Evolutionary conservation across 1,140 invertebrate species (phyloP), one percentile per base, ranked within the genome.

Genomic region (Drosophila bocki): DNA sequence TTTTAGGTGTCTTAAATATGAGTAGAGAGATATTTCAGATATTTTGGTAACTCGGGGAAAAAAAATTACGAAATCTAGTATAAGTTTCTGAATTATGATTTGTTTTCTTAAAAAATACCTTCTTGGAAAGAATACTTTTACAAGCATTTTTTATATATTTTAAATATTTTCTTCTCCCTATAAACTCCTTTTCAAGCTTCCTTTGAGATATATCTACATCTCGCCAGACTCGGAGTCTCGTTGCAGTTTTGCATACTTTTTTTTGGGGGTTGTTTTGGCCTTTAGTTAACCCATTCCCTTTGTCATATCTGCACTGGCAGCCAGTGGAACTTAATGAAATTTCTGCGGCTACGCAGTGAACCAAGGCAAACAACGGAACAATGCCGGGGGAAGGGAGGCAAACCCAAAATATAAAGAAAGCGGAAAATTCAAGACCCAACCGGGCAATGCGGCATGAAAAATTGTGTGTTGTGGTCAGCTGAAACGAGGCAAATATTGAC

Each of bases 391-490:
- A 17, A 4, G 22, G 32, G 42, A 44, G 32, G 7, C 6, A 29
- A 22, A n/a, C 8, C 12, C 17, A 6, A 12, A 60, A 17, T 22
- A 12, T 44, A 29, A n/a, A 26, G 26, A 35, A 48, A 53, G n/a
- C 11, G 37, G 19, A 41, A 58, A 59, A 44, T 71, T 68, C 35
- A 56, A 50, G 17, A 39, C 15, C 67, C 45, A 59, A 63, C 53
- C 67, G 78, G 77, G 83, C 83, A 87, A 71, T 87, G 84, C 84
- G 84, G 84, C 84, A 87, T 88, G 70, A 87, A 87, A 72, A 81
- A 88, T 87, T 80, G 84, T 75, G 77, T 80, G 71, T 88, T 82
- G 83, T 87, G 83, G 83, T 86, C 82, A 82, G 78, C 68, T 87
- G 72, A 60, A 74, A 62, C 61, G 64, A 80, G 61, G 56, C 77